phyloP scores from a whole-genome alignment of 2,888 invertebrate species.

The Drosophila koepferae region DNA sequence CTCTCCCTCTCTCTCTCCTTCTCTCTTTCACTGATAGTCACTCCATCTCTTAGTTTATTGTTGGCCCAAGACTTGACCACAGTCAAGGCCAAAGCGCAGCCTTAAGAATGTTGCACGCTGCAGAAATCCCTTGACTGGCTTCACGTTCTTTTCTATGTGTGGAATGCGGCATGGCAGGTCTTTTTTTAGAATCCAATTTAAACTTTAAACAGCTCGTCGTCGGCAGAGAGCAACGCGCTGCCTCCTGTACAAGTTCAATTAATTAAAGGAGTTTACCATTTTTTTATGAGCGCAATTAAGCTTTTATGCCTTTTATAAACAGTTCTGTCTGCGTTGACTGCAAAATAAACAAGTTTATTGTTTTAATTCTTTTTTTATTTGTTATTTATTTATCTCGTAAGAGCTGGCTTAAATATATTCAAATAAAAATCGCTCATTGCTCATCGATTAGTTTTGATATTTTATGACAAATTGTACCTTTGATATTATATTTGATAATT shows the following conservation, averaged over 20 bases:
- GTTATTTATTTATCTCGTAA: constrained; percentile 4
- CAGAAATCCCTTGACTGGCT: constrained; percentile 24
- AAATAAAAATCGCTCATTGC: constrained; percentile 48
- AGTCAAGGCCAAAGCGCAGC: constrained; percentile 47
- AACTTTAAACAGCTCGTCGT: neutral
- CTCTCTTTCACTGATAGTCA: neutral
- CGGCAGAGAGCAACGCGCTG: neutral
- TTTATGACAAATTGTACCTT: constrained; percentile 55
- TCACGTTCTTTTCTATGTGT: constrained; percentile 34
- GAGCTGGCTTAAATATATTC: constrained; percentile 16
- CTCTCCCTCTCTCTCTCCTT: neutral
- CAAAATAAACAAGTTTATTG: constrained; percentile 37
- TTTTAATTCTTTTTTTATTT: neutral
- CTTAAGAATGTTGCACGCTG: constrained; percentile 32
- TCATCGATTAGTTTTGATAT: constrained; percentile 42
- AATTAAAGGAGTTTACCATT: constrained; percentile 25
- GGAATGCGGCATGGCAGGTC: constrained; percentile 57
- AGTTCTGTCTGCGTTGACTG: constrained; percentile 3
- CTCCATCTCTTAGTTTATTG: neutral
- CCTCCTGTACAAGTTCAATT: constrained; percentile 38
- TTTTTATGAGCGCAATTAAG: constrained; percentile 49
- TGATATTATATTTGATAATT: constrained; percentile 47
- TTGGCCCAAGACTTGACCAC: constrained; percentile 42
- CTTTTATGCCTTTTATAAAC: constrained; percentile 25
- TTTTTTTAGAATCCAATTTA: constrained; percentile 33